Evolutionary conservation across 2,797 vertebrate species (phyloP).

Genomic region (Takifugu rubripes): DNA sequence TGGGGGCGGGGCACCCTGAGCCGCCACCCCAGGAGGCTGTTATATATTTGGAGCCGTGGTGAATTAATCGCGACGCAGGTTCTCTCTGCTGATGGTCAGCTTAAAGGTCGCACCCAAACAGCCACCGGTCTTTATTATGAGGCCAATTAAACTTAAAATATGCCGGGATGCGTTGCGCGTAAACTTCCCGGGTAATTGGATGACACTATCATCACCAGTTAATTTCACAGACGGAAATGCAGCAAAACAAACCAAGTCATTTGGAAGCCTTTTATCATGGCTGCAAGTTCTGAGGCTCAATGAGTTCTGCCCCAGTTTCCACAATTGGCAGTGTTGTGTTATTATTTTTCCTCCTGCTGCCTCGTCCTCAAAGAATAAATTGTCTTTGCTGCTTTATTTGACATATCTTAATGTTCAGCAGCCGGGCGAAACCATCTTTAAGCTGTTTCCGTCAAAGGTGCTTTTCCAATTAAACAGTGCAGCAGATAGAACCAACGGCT

Average conservation of each 20-base stretch:
- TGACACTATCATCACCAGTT: constrained; percentile 55
- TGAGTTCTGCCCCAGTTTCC: constrained; percentile 58
- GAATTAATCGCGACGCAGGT: constrained; percentile 41
- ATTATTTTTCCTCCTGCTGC: constrained; percentile 4
- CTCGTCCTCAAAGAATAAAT: constrained; percentile 29
- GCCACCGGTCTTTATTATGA: constrained; percentile 44
- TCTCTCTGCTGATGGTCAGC: constrained; percentile 30
- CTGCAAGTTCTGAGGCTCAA: constrained; percentile 44
- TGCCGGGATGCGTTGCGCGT: constrained; percentile 23
- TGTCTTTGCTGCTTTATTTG: constrained; percentile 25
- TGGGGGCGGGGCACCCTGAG: constrained; percentile 20
- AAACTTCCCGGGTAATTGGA: constrained; percentile 59
- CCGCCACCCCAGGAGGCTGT: constrained; percentile 37
- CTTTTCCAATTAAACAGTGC: constrained; percentile 26
- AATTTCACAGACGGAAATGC: constrained; percentile 58
- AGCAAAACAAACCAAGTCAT: constrained; percentile 63
- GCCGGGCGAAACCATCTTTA: constrained; percentile 9
- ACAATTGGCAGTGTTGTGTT: constrained; percentile 43
- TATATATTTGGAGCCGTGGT: constrained; percentile 27
- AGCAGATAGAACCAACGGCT: constrained; percentile 1
- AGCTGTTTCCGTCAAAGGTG: constrained; percentile 36
- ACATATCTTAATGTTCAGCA: constrained; percentile 39
- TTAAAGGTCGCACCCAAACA: constrained; percentile 38
- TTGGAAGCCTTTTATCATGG: constrained; percentile 59
- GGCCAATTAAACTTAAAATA: constrained; percentile 42